Evolutionary conservation across 2,888 invertebrate species (phyloP).

Genomic region (Andrena praecox): DNA sequence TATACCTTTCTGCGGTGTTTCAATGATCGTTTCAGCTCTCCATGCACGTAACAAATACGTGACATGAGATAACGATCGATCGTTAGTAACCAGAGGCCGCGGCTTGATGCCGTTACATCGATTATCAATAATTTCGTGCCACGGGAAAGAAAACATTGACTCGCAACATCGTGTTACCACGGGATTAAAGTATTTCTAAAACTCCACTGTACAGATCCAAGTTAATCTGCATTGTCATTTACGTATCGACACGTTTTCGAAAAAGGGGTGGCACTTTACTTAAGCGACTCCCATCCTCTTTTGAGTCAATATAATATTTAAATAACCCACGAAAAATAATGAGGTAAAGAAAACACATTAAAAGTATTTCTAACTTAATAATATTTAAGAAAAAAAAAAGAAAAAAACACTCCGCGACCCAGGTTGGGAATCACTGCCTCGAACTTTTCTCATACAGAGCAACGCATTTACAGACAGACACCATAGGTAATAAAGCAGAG

Average conservation of each 20-base stretch:
- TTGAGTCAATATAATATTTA: too few relatives aligned
- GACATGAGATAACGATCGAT: slow-evolving; percentile 25
- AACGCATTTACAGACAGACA: neutral
- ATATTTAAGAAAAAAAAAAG: too few relatives aligned
- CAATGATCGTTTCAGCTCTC: slow-evolving; percentile 11
- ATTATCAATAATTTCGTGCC: slow-evolving; percentile 44
- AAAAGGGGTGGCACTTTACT: neutral
- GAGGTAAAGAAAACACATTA: too few relatives aligned
- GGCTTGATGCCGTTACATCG: slow-evolving; percentile 48
- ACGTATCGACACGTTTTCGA: neutral
- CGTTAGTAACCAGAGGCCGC: slow-evolving; percentile 24
- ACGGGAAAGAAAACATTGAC: slow-evolving; percentile 1
- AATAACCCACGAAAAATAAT: too few relatives aligned
- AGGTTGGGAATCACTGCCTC: too few relatives aligned
- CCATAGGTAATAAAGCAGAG: neutral
- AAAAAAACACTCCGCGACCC: too few relatives aligned
- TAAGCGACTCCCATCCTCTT: neutral
- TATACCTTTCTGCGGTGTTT: slow-evolving; percentile 5
- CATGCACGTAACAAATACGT: slow-evolving; percentile 26
- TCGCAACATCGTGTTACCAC: neutral
- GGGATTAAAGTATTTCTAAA: slow-evolving; percentile 23
- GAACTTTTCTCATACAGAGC: too few relatives aligned
- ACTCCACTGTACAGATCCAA: neutral
- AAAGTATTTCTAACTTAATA: too few relatives aligned
- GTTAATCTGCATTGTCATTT: slow-evolving; percentile 5